phyloP scores from a whole-genome alignment of 2,888 invertebrate genomes.

The Galeruca laticollis region DNA sequence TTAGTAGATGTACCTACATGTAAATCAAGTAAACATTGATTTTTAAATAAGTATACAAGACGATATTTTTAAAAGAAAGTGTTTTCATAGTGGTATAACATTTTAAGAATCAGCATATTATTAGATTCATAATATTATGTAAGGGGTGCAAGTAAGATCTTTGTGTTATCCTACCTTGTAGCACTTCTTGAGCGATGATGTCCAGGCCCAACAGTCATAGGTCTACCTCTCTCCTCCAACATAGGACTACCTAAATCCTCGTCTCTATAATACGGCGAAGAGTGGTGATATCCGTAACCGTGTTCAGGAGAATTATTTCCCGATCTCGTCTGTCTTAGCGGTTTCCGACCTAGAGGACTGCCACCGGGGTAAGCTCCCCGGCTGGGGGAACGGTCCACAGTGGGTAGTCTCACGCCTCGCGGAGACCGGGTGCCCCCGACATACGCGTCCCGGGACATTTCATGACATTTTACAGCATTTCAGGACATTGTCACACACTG shows the following conservation, averaged over 20 bases:
- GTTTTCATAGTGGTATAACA: too few species aligned
- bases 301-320: slow-evolving; percentile 74
- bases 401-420: slow-evolving; percentile 82
- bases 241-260: slow-evolving; percentile 89
- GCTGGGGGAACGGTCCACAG: slow-evolving; percentile 91
- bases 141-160: neutral
- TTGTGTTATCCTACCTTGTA: slow-evolving; percentile 67
- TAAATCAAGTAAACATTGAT: too few species aligned
- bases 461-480: slow-evolving; percentile 61
- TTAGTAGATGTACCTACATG: too few species aligned
- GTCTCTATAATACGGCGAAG: slow-evolving; percentile 81
- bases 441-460: slow-evolving; percentile 75
- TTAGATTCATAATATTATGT: neutral
- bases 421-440: slow-evolving; percentile 75
- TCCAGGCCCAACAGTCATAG: slow-evolving; percentile 71
- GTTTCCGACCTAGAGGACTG: slow-evolving; percentile 65
- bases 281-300: slow-evolving; percentile 69
- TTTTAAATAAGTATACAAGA: too few species aligned
- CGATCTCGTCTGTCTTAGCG: slow-evolving; percentile 68
- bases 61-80: too few species aligned
- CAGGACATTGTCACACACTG: slow-evolving; percentile 34
- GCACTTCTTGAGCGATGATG: slow-evolving; percentile 84
- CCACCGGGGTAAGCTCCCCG: slow-evolving; percentile 82
- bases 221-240: slow-evolving; percentile 79
- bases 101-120: too few species aligned